Evolutionary conservation across 53 echinoderm and acorn worm species (phyloP), one percentile per base, ranked within the genome.

Genomic region (Stichopus horrens): DNA sequence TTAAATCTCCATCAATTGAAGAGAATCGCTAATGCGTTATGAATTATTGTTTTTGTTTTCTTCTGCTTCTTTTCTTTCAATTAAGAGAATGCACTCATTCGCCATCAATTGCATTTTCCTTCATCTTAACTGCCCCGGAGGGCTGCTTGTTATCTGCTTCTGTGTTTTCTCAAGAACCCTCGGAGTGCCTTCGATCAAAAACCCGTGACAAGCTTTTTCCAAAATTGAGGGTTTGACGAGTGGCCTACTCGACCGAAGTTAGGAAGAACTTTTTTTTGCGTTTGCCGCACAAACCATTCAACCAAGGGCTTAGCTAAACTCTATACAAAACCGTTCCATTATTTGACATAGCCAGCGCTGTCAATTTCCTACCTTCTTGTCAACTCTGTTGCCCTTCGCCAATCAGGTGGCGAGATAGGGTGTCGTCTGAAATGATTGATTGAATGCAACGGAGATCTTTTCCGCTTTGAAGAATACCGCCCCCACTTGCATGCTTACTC

Each of bases 161-260:
- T 81, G 81, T 56, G 81, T 81, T 81, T 81, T 80, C 58, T 81
- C 81, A 81, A 81, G 81, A 81, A 81, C 81, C 20, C 81, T 81
- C 58, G 57, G 57, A 81, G 14, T 21, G 58, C 58, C 8, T 56
- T 10, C 56, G 81, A 58, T 58, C 58, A 81, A 57, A 75, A 75
- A 16, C 79, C 71, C 71, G 19, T 81, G 81, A 81, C 81, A 81
- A 81, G 81, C 81, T 11, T 81, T 53, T 52, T 53, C 52, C 37
- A 52, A 77, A 54, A 52, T 77, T 58, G 58, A 81, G 81, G 81
- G 58, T 58, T 58, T 53, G 8, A 56, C 18, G 81, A 81, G 81
- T 81, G 81, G 71, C 54, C 81, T 58, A 81, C 81, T 81, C 81
- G 81, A 81, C 81, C 57, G 58, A 5, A 81, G 81, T 58, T 81